Conservation (phyloP, 1,140 invertebrate genomes). For the Apis florea region DNA sequence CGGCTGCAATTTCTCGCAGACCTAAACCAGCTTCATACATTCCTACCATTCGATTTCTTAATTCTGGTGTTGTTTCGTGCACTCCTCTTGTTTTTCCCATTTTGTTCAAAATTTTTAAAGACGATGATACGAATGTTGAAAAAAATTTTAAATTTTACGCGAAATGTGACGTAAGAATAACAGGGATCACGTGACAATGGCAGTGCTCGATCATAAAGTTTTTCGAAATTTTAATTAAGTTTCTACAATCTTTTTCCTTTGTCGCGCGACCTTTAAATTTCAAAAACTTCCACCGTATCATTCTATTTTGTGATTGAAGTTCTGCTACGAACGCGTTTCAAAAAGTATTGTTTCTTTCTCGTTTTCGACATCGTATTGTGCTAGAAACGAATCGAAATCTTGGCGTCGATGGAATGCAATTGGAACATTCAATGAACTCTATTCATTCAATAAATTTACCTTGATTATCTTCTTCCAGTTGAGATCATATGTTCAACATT, state of each 20-base stretch:
- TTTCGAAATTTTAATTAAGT: conserved; percentile 50
- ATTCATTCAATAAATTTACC: conserved; percentile 8
- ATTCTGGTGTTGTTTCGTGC: conserved; percentile 78
- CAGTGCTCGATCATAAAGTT: conserved; percentile 49
- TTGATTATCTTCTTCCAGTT: not conserved
- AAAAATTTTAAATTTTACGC: conserved; percentile 64
- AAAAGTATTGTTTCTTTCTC: conserved; percentile 26
- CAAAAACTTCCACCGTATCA: not conserved
- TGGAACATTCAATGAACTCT: conserved; percentile 19
- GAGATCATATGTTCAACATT: not conserved
- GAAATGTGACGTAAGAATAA: conserved; percentile 60
- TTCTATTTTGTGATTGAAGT: not conserved
- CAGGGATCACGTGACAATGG: conserved; percentile 66
- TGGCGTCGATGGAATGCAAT: conserved; percentile 27
- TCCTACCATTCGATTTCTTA: conserved; percentile 78
- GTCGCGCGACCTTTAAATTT: conserved; percentile 6
- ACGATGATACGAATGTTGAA: not conserved
- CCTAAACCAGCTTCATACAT: conserved; percentile 79
- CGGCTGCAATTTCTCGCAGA: conserved; percentile 75
- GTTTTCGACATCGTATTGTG: conserved; percentile 32
- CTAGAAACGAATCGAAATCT: conserved; percentile 8
- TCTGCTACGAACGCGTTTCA: not conserved
- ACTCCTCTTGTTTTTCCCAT: conserved; percentile 79
- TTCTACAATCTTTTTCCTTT: conserved; percentile 11
- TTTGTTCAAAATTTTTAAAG: not conserved